Evolutionary conservation across 1,140 invertebrate genomes (phyloP), one percentile per base, ranked within the genome.

Genomic region (Maniola jurtina): DNA sequence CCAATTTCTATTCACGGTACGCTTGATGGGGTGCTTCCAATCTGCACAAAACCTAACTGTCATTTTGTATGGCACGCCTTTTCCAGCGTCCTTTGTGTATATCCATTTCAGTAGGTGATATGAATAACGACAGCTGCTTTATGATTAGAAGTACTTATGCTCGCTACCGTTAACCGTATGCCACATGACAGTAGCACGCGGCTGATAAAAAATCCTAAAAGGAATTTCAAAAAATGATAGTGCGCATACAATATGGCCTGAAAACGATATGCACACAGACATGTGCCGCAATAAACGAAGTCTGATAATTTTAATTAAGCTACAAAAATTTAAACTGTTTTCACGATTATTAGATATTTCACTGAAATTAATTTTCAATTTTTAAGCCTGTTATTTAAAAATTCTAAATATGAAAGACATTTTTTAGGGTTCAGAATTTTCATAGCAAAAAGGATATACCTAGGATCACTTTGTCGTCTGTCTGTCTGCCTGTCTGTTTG

Each of bases 181-280:
- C 58, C 64, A 66, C 58, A 66, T 66, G 64, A 8, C 14, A 45
- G 47, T 13, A 61, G 64, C 64, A 66, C 64, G 64, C 64, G 64
- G 64, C 64, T 15, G 13, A 25, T 33, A 40, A 55, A 66, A 66
- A 66, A 66, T 45, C 16, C 16, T 54, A 33, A 59, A 33, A 54
- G 14, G 14, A 64, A 56, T 54, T 10, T 34, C 14, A 65, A 60
- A 65, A 65, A 65, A 65, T 54, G 40, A 36, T 47, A 58, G 14
- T 45, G 52, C 48, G 58, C 64, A 40, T 36, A 60, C 70, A 71
- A 69, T 72, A 68, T 63, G 68, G 63, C 64, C 63, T 70, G 76
- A 77, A 56, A 67, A 33, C 35, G 54, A 62, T 71, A 71, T 38
- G 15, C 16, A 42, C 11, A 40, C 68, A n/a, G n/a, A n/a, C n/a